Evolutionary conservation across 2,888 invertebrate genomes (phyloP).

Genomic region (Azorinus chamasolen): DNA sequence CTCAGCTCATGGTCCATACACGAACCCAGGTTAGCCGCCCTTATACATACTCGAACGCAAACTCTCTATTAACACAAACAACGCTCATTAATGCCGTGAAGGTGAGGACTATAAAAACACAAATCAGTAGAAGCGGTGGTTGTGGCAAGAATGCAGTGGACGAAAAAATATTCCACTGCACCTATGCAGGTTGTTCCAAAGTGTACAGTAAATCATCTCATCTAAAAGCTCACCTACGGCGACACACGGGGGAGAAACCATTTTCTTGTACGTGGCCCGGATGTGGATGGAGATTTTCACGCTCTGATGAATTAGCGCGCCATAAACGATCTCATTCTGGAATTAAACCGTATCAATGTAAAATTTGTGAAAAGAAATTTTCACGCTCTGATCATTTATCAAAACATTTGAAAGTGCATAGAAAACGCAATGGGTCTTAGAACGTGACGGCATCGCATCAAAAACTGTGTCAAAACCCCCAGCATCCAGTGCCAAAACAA

Average conservation of each 20-base stretch:
- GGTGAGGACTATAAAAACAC: conserved; percentile 66
- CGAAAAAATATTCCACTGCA: conserved; percentile 89
- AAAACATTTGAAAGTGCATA: conserved; percentile 92
- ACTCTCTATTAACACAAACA: conserved; percentile 70
- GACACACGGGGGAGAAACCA: conserved; percentile 93
- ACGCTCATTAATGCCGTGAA: conserved; percentile 69
- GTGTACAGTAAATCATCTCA: conserved; percentile 99
- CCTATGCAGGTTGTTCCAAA: conserved; percentile 91
- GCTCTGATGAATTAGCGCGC: conserved; percentile 97
- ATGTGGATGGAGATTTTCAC: conserved; percentile 96
- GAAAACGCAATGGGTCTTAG: conserved; percentile 76
- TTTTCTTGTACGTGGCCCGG: conserved; percentile 89
- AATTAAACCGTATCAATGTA: conserved; percentile 96
- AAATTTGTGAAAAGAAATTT: conserved; percentile 95
- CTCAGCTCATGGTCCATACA: conserved; percentile 47
- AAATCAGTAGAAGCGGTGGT: conserved; percentile 48
- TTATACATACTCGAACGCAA: conserved; percentile 56
- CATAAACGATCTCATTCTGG: conserved; percentile 98
- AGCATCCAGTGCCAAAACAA: too few species aligned
- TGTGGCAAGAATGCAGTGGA: conserved; percentile 72
- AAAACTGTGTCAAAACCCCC: too few species aligned
- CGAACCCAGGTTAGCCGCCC: conserved; percentile 53
- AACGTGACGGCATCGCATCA: too few species aligned
- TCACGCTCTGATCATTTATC: conserved; percentile 97
- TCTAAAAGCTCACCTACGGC: conserved; percentile 97